These are phyloP conservation scores for Parnassius glacialis DNA, from an alignment of 2,888 invertebrate species.

Conservation along the genomic window DNA sequence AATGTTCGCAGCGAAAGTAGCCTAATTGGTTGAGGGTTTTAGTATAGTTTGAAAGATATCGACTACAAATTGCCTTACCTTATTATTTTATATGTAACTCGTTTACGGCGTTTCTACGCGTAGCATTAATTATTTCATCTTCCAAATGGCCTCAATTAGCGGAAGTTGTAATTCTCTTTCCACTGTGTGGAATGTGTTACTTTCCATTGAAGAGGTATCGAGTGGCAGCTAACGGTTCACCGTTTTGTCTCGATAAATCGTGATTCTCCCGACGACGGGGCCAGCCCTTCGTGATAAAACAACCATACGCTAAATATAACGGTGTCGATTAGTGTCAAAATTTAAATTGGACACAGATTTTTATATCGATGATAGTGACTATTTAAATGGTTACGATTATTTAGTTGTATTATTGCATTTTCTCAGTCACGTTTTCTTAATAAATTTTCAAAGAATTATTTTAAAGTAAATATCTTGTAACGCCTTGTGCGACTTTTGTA, in stretches of 20 bases:
- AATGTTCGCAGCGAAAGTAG: too few species aligned
- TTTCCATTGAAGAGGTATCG: conserved; percentile 50
- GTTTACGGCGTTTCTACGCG: conserved; percentile 26
- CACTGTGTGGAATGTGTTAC: conserved; percentile 70
- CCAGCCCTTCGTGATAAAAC: conserved; percentile 42
- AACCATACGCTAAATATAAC: conserved; percentile 27
- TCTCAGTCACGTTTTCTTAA: too few species aligned
- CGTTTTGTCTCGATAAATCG: conserved; percentile 63
- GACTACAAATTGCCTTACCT: too few species aligned
- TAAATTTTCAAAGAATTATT: too few species aligned
- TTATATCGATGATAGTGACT: not conserved
- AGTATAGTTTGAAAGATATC: too few species aligned
- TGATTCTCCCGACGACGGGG: conserved; percentile 26
- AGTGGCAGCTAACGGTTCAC: conserved; percentile 58
- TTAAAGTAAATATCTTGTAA: too few species aligned
- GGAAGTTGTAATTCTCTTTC: conserved; percentile 60
- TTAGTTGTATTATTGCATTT: too few species aligned
- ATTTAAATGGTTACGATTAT: too few species aligned
- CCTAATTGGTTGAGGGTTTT: too few species aligned
- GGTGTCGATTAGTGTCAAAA: conserved; percentile 18
- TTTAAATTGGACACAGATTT: not conserved
- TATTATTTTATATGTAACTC: not conserved
- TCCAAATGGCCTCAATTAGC: conserved; percentile 58
- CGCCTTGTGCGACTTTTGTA: too few species aligned
- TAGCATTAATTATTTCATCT: conserved; percentile 45